A percentile compares a stretch with the other conserved stretches of the same genome.
phyloP scores from a whole-genome alignment of 2,888 invertebrate genomes.

The Brenthis ino region DNA sequence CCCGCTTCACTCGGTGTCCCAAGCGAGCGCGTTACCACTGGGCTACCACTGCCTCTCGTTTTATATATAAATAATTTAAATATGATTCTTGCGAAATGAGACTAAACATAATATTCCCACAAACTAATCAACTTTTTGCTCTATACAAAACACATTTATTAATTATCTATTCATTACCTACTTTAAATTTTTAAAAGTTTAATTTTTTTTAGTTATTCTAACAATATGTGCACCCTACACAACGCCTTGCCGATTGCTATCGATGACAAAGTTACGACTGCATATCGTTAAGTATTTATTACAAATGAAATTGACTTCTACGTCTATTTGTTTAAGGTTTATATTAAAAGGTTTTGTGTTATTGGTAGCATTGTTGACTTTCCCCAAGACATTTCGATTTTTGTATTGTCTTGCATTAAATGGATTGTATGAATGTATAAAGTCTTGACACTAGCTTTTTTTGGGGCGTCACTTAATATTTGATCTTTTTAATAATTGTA shows the following conservation, averaged over 20 bases:
- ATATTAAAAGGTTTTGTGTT: background rate
- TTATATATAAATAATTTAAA: too few relatives aligned
- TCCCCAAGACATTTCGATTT: constrained; percentile 30
- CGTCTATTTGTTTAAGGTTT: background rate
- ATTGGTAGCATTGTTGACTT: constrained; percentile 25
- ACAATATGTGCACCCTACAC: constrained; percentile 59
- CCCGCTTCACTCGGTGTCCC: too few relatives aligned
- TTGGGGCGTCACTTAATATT: background rate
- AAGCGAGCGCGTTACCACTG: too few relatives aligned
- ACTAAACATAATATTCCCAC: too few relatives aligned
- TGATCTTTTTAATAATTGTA: background rate
- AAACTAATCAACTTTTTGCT: too few relatives aligned
- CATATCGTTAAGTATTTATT: constrained; percentile 45
- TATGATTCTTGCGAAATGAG: too few relatives aligned
- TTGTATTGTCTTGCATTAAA: constrained; percentile 23
- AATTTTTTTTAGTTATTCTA: background rate
- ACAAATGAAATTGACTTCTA: constrained; percentile 17
- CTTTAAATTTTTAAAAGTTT: background rate
- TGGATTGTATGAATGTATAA: constrained; percentile 14
- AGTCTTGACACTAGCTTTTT: constrained; percentile 12
- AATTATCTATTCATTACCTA: background rate
- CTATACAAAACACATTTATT: too few relatives aligned
- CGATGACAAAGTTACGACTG: constrained; percentile 59
- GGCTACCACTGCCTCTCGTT: too few relatives aligned
- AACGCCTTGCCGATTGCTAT: constrained; percentile 65